phyloP scores from a whole-genome alignment of 2,113 vertebrate species.

The Holacanthus passer region DNA sequence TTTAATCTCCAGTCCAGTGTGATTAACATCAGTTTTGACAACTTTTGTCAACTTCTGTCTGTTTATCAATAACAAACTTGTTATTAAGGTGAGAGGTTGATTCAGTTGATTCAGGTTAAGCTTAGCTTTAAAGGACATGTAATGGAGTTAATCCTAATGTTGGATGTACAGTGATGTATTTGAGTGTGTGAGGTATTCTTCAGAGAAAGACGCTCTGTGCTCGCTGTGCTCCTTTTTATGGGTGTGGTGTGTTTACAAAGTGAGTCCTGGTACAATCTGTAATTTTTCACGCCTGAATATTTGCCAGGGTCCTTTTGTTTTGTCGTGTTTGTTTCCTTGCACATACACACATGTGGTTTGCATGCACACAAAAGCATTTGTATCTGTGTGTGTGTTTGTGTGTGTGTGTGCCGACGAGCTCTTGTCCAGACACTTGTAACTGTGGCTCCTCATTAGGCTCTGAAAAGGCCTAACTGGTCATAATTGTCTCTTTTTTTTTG shows the following conservation, averaged over 20 bases:
- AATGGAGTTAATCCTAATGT: not conserved
- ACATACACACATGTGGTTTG: not conserved
- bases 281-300: conserved; percentile 31
- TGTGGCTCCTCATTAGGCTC: conserved; percentile 76
- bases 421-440: conserved; percentile 68
- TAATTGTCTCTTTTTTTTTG: conserved; percentile 76
- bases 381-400: conserved; percentile 16
- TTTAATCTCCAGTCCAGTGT: too few species aligned
- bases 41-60: too few species aligned
- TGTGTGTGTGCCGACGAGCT: conserved; percentile 23
- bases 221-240: conserved; percentile 17
- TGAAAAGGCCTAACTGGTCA: conserved; percentile 76
- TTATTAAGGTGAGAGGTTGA: not conserved
- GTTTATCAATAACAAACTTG: not conserved
- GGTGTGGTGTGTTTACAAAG: conserved; percentile 48
- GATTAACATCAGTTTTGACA: too few species aligned
- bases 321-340: conserved; percentile 6
- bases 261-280: conserved; percentile 38
- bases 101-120: not conserved
- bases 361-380: conserved; percentile 1
- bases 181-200: conserved; percentile 8
- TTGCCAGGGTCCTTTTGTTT: conserved; percentile 37
- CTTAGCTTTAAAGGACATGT: not conserved
- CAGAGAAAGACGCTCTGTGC: not conserved
- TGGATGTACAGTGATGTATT: not conserved